Base-by-base conservation (phyloP, 2,113 vertebrate species). In the Rissa tridactyla region DNA sequence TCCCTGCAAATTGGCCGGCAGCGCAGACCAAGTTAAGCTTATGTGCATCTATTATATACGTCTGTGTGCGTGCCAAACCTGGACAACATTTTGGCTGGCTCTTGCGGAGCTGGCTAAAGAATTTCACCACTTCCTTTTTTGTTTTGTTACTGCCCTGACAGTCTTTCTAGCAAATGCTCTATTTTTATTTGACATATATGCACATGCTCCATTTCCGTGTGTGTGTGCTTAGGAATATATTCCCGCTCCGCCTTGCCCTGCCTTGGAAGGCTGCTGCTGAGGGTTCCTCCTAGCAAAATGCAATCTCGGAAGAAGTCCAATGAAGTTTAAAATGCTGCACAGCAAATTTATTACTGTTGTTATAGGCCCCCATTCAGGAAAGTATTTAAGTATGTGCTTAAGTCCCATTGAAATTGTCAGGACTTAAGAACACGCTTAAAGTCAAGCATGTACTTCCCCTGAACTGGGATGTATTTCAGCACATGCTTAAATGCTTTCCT, bases 401-500 rank as follows among this genome's bases (percentile, higher is more conserved):
- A 97, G 95, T 96, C 79, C 73, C 51, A 19, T 51, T 90, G 89
- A 92, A 96, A 66, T 86, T 30, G 16, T 77, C 71, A 82, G 47
- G 82, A 96, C 78, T 95, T 94, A 97, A 94, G 84, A 81, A 91
- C 89, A 86, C 40, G 82, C 94, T 91, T 95, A 91, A 96, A 88
- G 47, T 85, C 84, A 90, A 94, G 79, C 89, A 61, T 90, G 47
- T 82, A 55, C 51, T 95, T 97, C 95, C 93, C 91, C 87, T 78
- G 55, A 89, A 80, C 73, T 89, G 78, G 84, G 77, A 87, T 92
- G 85, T 91, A 71, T 97, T 97, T 97, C 94, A 96, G 91, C 89
- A 96, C 87, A 71, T 93, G 84, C 91, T 96, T 96, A 91, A 97
- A 94, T 86, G 92, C 84, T 95, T 93, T 95, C 89, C 93, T 96